Conservation (phyloP, 2,888 invertebrate species). For the Oxyteleia sp. region DNA sequence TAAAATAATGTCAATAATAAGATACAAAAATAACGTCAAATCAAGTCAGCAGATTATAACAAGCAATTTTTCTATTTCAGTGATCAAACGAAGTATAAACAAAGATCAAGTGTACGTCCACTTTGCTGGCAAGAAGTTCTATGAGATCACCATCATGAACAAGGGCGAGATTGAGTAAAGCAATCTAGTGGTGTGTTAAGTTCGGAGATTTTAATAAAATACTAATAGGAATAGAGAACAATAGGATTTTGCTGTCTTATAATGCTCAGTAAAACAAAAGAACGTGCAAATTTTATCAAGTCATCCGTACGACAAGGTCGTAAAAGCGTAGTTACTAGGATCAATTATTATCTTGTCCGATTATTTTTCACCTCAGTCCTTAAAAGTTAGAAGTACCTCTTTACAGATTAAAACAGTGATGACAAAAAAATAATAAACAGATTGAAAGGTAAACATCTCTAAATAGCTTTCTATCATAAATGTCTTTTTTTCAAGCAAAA, state of each 20-base stretch:
- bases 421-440: no score
- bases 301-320: conserved; percentile 52
- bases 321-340: conserved; percentile 54
- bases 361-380: conserved; percentile 32
- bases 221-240: conserved; percentile 68
- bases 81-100: conserved; percentile 83
- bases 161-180: conserved; percentile 71
- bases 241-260: conserved; percentile 73
- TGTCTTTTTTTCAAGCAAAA: conserved; percentile 45
- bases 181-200: conserved; percentile 21
- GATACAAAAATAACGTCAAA: no score
- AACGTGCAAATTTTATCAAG: conserved; percentile 52
- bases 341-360: conserved; percentile 52
- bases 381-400: conserved; percentile 25
- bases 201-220: conserved; percentile 67
- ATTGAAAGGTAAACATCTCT: conserved; percentile 1
- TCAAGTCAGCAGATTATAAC: no score
- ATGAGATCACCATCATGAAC: conserved; percentile 92
- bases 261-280: conserved; percentile 69
- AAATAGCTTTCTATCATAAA: conserved; percentile 34
- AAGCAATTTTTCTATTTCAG: conserved; percentile 75
- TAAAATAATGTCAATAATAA: no score
- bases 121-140: conserved; percentile 92
- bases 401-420: conserved; percentile 29
- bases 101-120: conserved; percentile 88